These are phyloP conservation scores for Brachynemurus nebulosus DNA, from an alignment of 2,888 invertebrate species.

Conservation along the genomic window DNA sequence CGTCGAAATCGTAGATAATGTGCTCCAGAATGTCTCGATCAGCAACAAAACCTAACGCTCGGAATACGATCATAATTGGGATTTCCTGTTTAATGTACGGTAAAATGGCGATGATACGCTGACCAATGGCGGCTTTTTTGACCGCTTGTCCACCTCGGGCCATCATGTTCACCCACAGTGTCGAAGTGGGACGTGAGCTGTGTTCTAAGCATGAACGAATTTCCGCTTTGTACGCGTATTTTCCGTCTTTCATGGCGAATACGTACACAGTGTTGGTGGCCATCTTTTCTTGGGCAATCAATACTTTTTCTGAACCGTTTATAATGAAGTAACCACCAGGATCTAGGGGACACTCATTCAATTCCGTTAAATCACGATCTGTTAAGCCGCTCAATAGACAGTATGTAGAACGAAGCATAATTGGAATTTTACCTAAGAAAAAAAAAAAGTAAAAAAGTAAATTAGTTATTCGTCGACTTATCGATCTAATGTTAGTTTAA, in stretches of 20 bases:
- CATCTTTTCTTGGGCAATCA: conserved; percentile 99
- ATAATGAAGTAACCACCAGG: conserved; percentile 99
- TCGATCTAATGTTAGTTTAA: too few relatives aligned
- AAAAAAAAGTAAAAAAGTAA: too few relatives aligned
- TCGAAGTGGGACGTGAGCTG: conserved; percentile 90
- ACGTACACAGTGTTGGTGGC: conserved; percentile 99
- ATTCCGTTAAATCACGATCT: conserved; percentile 97
- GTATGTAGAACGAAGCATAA: conserved; percentile 97
- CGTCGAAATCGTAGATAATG: conserved; percentile 99
- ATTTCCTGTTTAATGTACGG: conserved; percentile 99
- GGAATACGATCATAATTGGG: conserved; percentile 98
- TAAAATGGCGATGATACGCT: conserved; percentile 92
- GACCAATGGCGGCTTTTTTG: conserved; percentile 98
- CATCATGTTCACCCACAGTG: conserved; percentile 99
- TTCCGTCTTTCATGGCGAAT: conserved; percentile 98
- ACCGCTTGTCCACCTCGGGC: conserved; percentile 95
- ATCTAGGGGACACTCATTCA: conserved; percentile 98
- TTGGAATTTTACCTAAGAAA: conserved; percentile 94
- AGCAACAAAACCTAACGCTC: conserved; percentile 98
- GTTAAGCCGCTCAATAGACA: conserved; percentile 87
- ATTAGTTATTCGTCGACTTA: too few relatives aligned
- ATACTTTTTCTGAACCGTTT: conserved; percentile 96
- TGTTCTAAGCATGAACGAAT: conserved; percentile 90
- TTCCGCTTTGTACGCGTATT: conserved; percentile 97
- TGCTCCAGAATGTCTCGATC: conserved; percentile 99